Evolutionary conservation across 2,888 invertebrate species (phyloP).

Genomic region (Cylloceria caligata): DNA sequence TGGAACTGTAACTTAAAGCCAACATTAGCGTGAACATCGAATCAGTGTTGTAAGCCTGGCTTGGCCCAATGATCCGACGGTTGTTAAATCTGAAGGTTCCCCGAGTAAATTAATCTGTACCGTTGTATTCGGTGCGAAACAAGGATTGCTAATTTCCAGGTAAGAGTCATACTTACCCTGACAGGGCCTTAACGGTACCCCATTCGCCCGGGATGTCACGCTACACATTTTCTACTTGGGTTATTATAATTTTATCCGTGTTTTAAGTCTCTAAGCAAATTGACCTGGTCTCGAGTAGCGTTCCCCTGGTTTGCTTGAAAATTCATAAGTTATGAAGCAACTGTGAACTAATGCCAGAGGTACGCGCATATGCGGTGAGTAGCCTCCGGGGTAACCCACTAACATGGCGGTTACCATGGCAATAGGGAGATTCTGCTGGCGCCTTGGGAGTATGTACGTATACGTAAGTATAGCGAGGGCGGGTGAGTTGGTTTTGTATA

Average conservation of each 20-base stretch:
- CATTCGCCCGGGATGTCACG: no score
- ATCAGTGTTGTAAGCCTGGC: no score
- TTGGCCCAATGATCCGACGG: no score
- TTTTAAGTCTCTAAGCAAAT: conserved; percentile 37
- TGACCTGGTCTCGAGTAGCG: conserved; percentile 4
- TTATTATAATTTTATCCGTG: conserved; percentile 23
- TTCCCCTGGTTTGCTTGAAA: conserved; percentile 35
- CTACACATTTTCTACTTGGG: no score
- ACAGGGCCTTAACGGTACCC: no score
- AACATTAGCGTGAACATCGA: no score
- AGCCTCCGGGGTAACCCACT: conserved; percentile 59
- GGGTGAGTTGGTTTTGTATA: conserved; percentile 8
- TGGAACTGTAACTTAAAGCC: no score
- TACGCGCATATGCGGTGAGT: conserved; percentile 44
- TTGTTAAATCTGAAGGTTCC: no score
- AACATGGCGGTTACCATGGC: conserved; percentile 65
- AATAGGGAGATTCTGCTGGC: conserved; percentile 59
- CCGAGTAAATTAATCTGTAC: no score
- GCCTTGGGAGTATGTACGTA: conserved; percentile 30
- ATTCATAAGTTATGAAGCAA: conserved; percentile 58
- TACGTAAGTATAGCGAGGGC: background rate
- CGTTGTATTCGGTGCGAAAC: no score
- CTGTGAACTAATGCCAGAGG: conserved; percentile 45
- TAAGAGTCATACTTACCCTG: no score
- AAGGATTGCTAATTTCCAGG: no score